A percentile compares a stretch with the other conserved stretches of the same genome.
Conservation (phyloP, 2,888 invertebrate genomes). For the Apamea sordens region DNA sequence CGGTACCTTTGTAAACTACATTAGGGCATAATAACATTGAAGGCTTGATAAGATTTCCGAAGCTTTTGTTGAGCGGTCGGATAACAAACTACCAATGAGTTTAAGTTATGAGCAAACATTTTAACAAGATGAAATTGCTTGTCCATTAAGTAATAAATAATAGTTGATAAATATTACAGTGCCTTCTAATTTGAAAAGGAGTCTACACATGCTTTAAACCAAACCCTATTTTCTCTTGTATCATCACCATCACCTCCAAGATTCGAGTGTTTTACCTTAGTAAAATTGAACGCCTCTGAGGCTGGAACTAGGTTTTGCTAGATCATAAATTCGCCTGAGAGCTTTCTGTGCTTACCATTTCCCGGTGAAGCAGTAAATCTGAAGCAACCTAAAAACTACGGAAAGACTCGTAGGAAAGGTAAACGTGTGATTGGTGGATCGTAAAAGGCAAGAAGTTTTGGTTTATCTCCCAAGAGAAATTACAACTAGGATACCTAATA, state of each 20-base stretch:
- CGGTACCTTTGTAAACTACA: constrained; percentile 12
- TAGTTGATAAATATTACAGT: background rate
- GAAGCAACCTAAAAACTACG: constrained; percentile 21
- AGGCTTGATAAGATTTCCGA: constrained; percentile 44
- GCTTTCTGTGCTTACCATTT: constrained; percentile 28
- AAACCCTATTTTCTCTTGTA: background rate
- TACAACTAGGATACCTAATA: constrained; percentile 12
- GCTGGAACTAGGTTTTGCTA: constrained; percentile 15
- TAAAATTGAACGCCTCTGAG: constrained; percentile 27
- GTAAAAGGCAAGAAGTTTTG: constrained; percentile 41
- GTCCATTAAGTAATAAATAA: background rate
- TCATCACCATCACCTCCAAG: background rate
- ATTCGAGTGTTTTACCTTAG: background rate
- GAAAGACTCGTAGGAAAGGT: constrained; percentile 31
- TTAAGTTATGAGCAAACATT: constrained; percentile 5
- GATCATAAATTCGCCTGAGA: constrained; percentile 47
- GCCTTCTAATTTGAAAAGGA: background rate
- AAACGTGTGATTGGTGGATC: constrained; percentile 33
- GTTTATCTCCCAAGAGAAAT: constrained; percentile 29
- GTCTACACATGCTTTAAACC: background rate
- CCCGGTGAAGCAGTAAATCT: constrained; percentile 43
- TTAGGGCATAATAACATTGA: constrained; percentile 35
- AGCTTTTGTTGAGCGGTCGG: constrained; percentile 12
- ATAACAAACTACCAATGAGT: constrained; percentile 11
- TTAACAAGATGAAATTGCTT: constrained; percentile 16